Percentiles rank a stretch among this genome's conserved stretches.
These are phyloP conservation scores for Arctopsyche grandis DNA, from an alignment of 1,140 invertebrate genomes.

Conservation along the genomic window DNA sequence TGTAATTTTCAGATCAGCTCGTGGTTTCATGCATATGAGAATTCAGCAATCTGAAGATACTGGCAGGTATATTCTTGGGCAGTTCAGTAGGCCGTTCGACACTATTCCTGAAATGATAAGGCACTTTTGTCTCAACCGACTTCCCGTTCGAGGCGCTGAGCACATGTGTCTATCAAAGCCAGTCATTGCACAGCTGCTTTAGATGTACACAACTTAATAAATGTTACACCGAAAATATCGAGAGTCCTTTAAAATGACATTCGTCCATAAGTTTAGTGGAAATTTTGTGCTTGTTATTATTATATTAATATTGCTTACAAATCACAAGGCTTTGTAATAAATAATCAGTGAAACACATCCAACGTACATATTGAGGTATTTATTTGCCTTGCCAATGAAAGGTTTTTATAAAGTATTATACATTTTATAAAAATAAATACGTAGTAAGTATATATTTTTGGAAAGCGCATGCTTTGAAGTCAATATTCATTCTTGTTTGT, in stretches of 20 bases:
- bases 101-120: slow-evolving; percentile 92
- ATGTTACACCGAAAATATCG: slow-evolving; percentile 7
- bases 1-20: slow-evolving; percentile 78
- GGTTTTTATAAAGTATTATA: not conserved
- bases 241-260: slow-evolving; percentile 29
- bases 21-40: slow-evolving; percentile 95
- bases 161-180: slow-evolving; percentile 94
- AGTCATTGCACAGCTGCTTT: slow-evolving; percentile 86
- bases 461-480: slow-evolving; percentile 3
- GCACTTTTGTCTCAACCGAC: slow-evolving; percentile 90
- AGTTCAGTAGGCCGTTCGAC: slow-evolving; percentile 90
- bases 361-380: not conserved
- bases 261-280: slow-evolving; percentile 37
- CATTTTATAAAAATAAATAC: not conserved
- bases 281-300: slow-evolving; percentile 23
- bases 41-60: slow-evolving; percentile 81
- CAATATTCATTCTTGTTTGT: too few relatives aligned
- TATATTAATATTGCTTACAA: not conserved
- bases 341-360: not conserved
- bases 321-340: not conserved
- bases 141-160: slow-evolving; percentile 93
- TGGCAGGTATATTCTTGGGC: slow-evolving; percentile 85
- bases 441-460: slow-evolving; percentile 10
- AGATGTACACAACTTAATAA: slow-evolving; percentile 55
- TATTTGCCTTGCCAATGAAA: slow-evolving; percentile 1